Evolutionary conservation across 2,797 vertebrate species (phyloP), one percentile per base, ranked within the genome.

Genomic region (Myoxocephalus aenaeus): DNA sequence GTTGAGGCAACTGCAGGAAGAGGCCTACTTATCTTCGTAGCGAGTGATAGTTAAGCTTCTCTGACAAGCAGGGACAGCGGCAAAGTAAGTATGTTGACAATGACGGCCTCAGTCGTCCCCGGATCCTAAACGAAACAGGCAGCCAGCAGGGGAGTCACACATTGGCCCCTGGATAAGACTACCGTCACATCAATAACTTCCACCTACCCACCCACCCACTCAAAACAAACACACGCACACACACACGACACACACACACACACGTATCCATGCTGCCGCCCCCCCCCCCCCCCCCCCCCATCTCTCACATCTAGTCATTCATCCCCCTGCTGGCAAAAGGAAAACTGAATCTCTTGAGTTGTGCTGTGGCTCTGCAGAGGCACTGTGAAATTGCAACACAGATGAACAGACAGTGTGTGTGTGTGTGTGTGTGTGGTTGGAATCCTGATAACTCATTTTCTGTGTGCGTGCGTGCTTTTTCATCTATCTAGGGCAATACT

Each of bases 51-150:
- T 79, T 86, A 83, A 90, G 90, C 79, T 70, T 85, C 87, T 86
- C 68, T 85, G 92, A 93, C 87, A 85, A 83, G 89, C 74, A 64
- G 73, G 77, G 88, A 83, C 84, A 81, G 82, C 56, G 76, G 74
- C 17, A 44, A 83, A 70, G 85, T 87, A 79, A 91, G 84, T 38
- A 50, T 86, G 86, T 82, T 90, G 92, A 93, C 92, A 87, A 75
- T 84, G 90, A 90, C 57, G 64, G 75, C 83, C 85, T 90, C 79
- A 88, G 88, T 82, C 77, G 83, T 82, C 73, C 69, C 40, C 12
- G 12, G 82, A 78, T 81, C 89, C 77, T 81, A 80, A 92, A 81
- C 11, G 46, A 79, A 87, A 85, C 81, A 88, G 65, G 66, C 70
- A 79, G 62, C 63, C 80, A 67, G 82, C 34, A 38, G 56, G 64